Base-by-base conservation (phyloP, 2,113 vertebrate genomes). In the Solenodon paradoxus region DNA sequence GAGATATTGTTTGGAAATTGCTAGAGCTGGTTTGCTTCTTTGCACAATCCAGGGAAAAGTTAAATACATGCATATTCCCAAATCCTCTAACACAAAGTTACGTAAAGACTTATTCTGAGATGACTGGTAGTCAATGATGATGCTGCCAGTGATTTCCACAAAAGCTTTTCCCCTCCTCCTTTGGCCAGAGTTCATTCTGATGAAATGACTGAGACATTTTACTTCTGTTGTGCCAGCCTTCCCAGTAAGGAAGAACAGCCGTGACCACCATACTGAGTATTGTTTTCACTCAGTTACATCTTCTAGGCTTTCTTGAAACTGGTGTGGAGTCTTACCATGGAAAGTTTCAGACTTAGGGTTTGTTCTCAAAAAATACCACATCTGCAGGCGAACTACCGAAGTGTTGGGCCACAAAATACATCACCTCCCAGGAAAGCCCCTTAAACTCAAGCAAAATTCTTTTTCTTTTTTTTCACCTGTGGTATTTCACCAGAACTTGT, bases 261-360 rank as follows among this genome's bases (percentile, higher is more conserved):
- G 78, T 71, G 79, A 91, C 35, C 64, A 40, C 94, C 94, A 93
- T 92, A 88, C 10, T 26, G 40, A 91, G 96, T 95, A 82, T 63
- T 96, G 72, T 94, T 98, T 97, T 98, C 59, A 96, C 95, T 95
- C 97, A 97, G 28, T 83, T 82, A 0, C 16, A 80, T 96, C 94
- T 97, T 72, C 7, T 91, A 91, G 28, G 87, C 82, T 96, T 98
- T 98, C 95, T 97, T 98, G 97, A 98, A 92, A 82, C 94, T 88
- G 90, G 96, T 92, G 81, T 94, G 85, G 38, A 90, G 49, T 89
- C 78, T 82, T 90, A 90, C 96, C 81, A 47, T 55, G 97, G 96
- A 95, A 95, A 83, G 40, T 96, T 98, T 96, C 97, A 96, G 94
- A 72, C 57, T 78, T 47, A 16, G 63, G 49, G 69, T 86, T 96